Conservation (phyloP, 1,140 invertebrate genomes). For the Metaphire vulgaris region DNA sequence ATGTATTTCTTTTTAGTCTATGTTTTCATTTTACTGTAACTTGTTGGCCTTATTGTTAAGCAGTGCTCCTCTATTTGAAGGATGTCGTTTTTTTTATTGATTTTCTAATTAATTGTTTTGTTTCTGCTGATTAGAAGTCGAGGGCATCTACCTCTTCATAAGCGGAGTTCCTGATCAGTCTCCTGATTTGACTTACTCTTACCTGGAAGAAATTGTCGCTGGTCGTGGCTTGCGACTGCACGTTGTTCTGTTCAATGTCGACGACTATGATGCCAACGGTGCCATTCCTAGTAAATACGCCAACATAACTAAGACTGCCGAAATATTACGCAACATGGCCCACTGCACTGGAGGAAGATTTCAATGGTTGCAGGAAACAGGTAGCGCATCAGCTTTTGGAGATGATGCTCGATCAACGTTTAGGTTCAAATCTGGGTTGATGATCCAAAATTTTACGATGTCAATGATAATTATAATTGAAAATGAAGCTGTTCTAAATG, state of each 20-base stretch:
- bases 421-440: no score
- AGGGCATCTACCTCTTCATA: slow-evolving; percentile 52
- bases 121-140: slow-evolving; percentile 35
- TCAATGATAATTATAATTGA: no score
- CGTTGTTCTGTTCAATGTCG: slow-evolving; percentile 50
- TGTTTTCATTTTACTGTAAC: no score
- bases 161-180: slow-evolving; percentile 52
- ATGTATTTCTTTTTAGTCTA: no score
- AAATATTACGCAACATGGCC: slow-evolving; percentile 47
- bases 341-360: slow-evolving; percentile 49
- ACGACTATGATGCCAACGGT: slow-evolving; percentile 49
- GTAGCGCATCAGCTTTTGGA: no score
- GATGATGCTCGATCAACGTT: no score
- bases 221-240: slow-evolving; percentile 44
- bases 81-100: no score
- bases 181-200: slow-evolving; percentile 41
- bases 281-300: slow-evolving; percentile 52
- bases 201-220: slow-evolving; percentile 45
- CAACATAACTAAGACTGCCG: slow-evolving; percentile 51
- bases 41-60: no score
- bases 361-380: slow-evolving; percentile 53
- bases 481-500: no score
- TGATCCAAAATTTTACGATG: no score
- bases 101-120: no score
- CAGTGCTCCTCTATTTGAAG: no score